Percentiles rank a stretch among this genome's conserved stretches.
These are phyloP conservation scores for Montipora sp. DNA, from an alignment of 64 coral and sea anemone species.

Conservation along the genomic window DNA sequence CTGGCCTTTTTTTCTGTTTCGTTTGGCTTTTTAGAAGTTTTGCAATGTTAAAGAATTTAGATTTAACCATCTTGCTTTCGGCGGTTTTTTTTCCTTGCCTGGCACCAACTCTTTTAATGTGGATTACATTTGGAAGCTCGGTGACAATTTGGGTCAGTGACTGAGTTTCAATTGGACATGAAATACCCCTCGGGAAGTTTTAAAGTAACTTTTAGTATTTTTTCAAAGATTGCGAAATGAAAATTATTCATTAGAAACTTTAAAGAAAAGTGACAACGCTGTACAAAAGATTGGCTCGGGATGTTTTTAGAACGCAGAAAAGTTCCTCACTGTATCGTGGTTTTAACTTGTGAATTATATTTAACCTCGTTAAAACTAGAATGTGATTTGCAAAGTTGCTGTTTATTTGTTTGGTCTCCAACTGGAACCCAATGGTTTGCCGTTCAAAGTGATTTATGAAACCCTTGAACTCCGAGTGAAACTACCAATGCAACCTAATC, in stretches of 20 bases:
- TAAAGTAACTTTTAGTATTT: neutral
- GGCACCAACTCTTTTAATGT: neutral
- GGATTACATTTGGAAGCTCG: slow-evolving; percentile 24
- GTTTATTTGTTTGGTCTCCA: neutral
- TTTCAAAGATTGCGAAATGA: neutral
- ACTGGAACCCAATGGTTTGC: slow-evolving; percentile 3
- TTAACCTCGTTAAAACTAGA: neutral
- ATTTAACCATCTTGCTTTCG: neutral
- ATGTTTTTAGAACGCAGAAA: neutral
- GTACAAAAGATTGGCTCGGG: neutral
- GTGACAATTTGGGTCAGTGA: neutral
- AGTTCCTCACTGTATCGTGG: neutral
- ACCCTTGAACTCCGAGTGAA: neutral
- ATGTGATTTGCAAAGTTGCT: neutral
- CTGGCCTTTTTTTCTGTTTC: slow-evolving; percentile 36
- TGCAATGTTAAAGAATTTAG: neutral
- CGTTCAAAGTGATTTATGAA: slow-evolving; percentile 1
- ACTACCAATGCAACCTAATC: slow-evolving; percentile 20
- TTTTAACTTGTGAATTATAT: slow-evolving; percentile 12
- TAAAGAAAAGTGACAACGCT: neutral
- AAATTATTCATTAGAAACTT: neutral
- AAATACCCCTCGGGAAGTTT: neutral
- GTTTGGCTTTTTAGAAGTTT: slow-evolving; percentile 35
- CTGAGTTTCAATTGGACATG: slow-evolving; percentile 32
- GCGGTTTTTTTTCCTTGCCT: neutral